These are phyloP conservation scores for Coregonus suidteri DNA, from an alignment of 2,797 vertebrate species.

Conservation along the genomic window DNA sequence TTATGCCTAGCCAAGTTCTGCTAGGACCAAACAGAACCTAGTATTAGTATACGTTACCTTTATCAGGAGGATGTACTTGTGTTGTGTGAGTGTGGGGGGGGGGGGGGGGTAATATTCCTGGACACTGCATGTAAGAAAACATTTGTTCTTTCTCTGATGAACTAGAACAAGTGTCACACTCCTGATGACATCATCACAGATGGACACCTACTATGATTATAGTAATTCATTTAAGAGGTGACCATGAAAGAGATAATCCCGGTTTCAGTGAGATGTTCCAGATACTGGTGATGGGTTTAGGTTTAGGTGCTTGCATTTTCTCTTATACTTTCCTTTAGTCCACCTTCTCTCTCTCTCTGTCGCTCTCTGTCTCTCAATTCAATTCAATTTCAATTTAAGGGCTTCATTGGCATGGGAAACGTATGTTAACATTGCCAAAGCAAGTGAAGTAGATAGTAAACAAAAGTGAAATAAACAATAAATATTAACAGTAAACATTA, in stretches of 20 bases:
- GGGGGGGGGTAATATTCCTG: background rate
- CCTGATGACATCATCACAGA: background rate
- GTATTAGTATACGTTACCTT: too few species aligned
- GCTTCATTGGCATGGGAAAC: too few species aligned
- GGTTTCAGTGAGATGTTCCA: background rate
- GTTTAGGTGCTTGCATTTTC: background rate
- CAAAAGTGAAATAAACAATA: too few species aligned
- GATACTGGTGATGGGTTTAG: background rate
- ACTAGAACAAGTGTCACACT: background rate
- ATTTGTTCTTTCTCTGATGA: background rate
- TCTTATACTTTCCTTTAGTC: background rate
- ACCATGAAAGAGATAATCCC: background rate
- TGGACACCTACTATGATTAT: background rate
- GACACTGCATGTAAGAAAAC: background rate
- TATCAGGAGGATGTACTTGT: background rate
- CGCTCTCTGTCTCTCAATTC: background rate
- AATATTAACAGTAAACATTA: too few species aligned
- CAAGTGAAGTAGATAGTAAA: too few species aligned
- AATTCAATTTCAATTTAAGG: too few species aligned
- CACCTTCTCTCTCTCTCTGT: constrained; percentile 21
- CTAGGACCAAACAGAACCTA: too few species aligned
- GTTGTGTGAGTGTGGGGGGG: background rate
- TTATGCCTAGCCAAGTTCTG: too few species aligned
- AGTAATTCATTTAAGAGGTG: background rate
- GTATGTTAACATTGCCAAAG: too few species aligned